Percentiles rank a stretch among this genome's conserved stretches.
Evolutionary conservation across 2,888 invertebrate genomes (phyloP).

Genomic region (Bimastos eiseni): DNA sequence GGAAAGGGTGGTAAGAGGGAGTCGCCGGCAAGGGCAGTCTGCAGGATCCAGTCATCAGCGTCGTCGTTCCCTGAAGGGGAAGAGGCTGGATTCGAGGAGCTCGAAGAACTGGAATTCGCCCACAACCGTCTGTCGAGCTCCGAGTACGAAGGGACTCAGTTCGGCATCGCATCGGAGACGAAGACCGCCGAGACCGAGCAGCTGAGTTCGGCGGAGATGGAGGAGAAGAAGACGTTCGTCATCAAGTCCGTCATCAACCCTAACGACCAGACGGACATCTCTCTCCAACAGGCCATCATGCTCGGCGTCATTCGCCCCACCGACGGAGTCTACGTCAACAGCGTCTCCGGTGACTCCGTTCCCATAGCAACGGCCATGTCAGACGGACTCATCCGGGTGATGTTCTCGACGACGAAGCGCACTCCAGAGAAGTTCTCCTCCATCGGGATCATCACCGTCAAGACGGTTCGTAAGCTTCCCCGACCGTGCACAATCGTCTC

Average conservation of each 20-base stretch:
- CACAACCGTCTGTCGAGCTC: slow-evolving; percentile 49
- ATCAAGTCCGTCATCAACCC: slow-evolving; percentile 71
- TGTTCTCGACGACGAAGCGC: slow-evolving; percentile 33
- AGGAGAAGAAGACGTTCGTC: slow-evolving; percentile 53
- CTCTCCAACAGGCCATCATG: slow-evolving; percentile 44
- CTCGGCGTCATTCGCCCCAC: slow-evolving; percentile 41
- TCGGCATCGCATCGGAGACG: slow-evolving; percentile 43
- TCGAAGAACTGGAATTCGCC: background rate
- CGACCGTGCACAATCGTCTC: slow-evolving; percentile 36
- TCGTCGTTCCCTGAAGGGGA: background rate
- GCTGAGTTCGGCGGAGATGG: slow-evolving; percentile 51
- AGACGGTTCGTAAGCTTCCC: slow-evolving; percentile 49
- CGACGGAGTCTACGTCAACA: slow-evolving; percentile 41
- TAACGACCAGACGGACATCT: slow-evolving; percentile 37
- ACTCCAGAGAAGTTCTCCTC: slow-evolving; percentile 57
- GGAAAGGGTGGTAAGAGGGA: slow-evolving; percentile 20
- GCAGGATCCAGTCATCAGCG: background rate
- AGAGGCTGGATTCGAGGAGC: slow-evolving; percentile 32
- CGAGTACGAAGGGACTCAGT: slow-evolving; percentile 32
- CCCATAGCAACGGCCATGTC: slow-evolving; percentile 56
- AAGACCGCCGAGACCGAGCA: slow-evolving; percentile 51
- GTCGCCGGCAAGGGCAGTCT: background rate
- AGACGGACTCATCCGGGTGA: slow-evolving; percentile 50
- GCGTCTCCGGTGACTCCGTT: slow-evolving; percentile 41
- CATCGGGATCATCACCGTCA: slow-evolving; percentile 59